Base-by-base conservation (phyloP, 1,140 invertebrate species). In the Sesamia nonagrioides region DNA sequence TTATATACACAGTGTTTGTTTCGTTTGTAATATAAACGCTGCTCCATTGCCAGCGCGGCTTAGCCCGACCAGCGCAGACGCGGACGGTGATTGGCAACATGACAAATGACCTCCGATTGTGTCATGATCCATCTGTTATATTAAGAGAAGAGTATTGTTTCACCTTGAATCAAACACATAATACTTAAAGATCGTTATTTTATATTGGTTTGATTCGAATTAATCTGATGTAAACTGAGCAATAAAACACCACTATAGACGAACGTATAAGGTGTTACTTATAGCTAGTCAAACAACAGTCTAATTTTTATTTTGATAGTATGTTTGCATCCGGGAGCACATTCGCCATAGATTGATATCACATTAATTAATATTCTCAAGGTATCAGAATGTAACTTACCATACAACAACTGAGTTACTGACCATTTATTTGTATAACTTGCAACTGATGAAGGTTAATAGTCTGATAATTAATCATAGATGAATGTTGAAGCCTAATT, bases 1-100 rank as follows among this genome's bases (percentile, higher is more conserved):
- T 81, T 82, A 52, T 73, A 76, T 56, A 60, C 69, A 56, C 73
- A 63, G 40, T 76, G 73, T 63, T 76, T 76, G 71, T 60, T 74
- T 45, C 71, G 71, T 74, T 40, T 74, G 71, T 45, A 45, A 27
- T 58, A 48, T 33, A 58, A 74, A 58, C 71, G 42, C 21, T 18
- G 61, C 11, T 1, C 17, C 27, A 11, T 58, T 21, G 21, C 21
- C n/a, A 11, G 61, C 37, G 17, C 40, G 11, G 42, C 18, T 50
- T 4, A 50, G 45, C 18, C 40, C 66, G 42, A 13, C 13, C 45
- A 2, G 3, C 45, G 11, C 37, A 60, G 40, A 11, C 54, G n/a
- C 35, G 37, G 13, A 13, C 17, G 21, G 60, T 75, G 73, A 63
- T 75, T 75, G 73, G 58, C 73, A 75, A 75, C 58, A 50, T 61